Evolutionary conservation across 2,797 vertebrate genomes (phyloP), one percentile per base, ranked within the genome.

Genomic region (Ctenosaura bakeri): DNA sequence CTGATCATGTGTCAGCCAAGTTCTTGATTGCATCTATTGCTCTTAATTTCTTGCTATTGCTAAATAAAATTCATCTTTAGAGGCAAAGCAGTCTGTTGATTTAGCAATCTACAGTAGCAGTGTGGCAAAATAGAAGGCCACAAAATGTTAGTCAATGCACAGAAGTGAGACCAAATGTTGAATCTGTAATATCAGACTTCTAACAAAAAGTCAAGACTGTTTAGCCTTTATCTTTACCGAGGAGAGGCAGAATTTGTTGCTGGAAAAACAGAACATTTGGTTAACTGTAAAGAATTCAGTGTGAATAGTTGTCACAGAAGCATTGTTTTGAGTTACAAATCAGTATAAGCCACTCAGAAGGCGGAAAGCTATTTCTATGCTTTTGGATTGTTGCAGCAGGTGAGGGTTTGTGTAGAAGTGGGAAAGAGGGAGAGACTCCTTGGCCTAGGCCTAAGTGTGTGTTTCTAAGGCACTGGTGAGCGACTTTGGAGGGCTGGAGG

Each of bases 21-120:
- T 82, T 22, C 86, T 83, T 26, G 62, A 89, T 82, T 38, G 93
- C 64, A 52, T 83, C 0, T 71, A 56, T 59, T 54, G 85, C 0
- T 87, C 38, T 29, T 0, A 0, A 20, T 54, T 69, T 12, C 81
- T 85, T 59, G n/a, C 18, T 74, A 76, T 4, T 2, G 20, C 83
- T 90, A 62, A 52, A 38, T 52, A 82, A 77, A 16, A 35, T 73
- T 78, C n/a, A 20, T 35, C 14, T 52, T 89, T 50, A 77, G 73
- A 69, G 66, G 42, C 14, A 76, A 52, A 79, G 89, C n/a, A 89
- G 38, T 74, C 83, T 52, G 71, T 86, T 24, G 82, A 13, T 12
- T 42, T 77, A 56, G 88, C 38, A 62, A 24, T 83, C 76, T 85
- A 46, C 9, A 54, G 69, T 35, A 50, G 2, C n/a, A 7, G 76